These are phyloP conservation scores for Ellobius talpinus DNA, from an alignment of 2,113 vertebrate species.

Conservation along the genomic window DNA sequence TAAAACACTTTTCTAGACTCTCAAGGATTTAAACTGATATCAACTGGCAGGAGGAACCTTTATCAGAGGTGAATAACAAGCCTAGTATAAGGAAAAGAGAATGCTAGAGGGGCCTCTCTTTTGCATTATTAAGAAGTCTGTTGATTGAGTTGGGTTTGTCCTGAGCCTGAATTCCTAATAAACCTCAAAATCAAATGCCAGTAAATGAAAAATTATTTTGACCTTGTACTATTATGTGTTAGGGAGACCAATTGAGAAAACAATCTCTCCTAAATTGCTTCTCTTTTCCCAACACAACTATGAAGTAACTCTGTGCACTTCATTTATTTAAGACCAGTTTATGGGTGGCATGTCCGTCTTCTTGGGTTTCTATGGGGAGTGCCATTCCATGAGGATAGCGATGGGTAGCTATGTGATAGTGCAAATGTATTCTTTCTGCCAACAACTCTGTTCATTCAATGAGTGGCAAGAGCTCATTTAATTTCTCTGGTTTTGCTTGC, in stretches of 20 bases:
- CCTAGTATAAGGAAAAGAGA: slow-evolving; percentile 37
- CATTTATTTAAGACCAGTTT: neutral
- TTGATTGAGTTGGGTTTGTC: slow-evolving; percentile 75
- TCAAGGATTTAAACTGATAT: slow-evolving; percentile 57
- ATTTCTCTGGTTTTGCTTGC: neutral
- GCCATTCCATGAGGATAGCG: neutral
- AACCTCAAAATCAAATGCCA: slow-evolving; percentile 59
- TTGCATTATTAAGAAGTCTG: slow-evolving; percentile 78
- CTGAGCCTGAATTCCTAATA: slow-evolving; percentile 16
- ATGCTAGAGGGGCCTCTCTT: slow-evolving; percentile 55
- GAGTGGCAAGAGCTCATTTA: neutral
- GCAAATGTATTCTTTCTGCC: neutral
- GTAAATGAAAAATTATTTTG: slow-evolving; percentile 49
- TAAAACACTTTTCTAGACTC: slow-evolving; percentile 26
- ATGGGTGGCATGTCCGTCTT: neutral
- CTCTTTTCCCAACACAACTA: neutral
- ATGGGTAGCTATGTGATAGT: neutral
- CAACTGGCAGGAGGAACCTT: slow-evolving; percentile 68
- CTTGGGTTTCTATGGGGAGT: neutral
- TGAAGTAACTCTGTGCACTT: neutral
- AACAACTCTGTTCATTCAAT: neutral
- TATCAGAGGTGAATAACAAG: slow-evolving; percentile 11
- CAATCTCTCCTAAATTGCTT: neutral
- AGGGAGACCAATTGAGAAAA: neutral
- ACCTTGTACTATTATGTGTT: neutral